These are phyloP conservation scores for Sebastes melanostomus DNA, from an alignment of 2,797 vertebrate genomes.

Conservation along the genomic window DNA sequence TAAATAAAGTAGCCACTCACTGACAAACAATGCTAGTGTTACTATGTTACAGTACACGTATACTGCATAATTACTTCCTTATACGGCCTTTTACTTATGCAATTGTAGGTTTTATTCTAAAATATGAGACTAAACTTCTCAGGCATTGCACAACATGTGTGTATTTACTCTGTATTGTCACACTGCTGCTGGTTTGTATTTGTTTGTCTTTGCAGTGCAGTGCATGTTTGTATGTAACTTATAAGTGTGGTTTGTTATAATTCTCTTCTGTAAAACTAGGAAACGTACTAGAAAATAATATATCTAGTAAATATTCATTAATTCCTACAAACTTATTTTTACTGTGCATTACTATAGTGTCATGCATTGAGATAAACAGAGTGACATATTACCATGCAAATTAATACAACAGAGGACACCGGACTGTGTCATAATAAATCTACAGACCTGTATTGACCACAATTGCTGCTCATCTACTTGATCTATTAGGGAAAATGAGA, in stretches of 20 bases:
- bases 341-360: too few relatives aligned
- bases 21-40: background rate
- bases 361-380: background rate
- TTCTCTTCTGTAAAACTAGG: background rate
- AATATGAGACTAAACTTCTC: background rate
- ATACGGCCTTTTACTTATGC: background rate
- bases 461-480: background rate
- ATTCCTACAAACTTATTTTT: background rate
- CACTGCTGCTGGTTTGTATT: background rate
- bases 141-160: background rate
- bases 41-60: background rate
- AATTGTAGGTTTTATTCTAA: background rate
- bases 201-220: background rate
- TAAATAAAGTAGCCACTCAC: background rate
- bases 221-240: background rate
- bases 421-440: background rate
- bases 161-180: background rate
- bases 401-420: background rate
- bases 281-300: accelerated
- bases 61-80: background rate
- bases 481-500: background rate
- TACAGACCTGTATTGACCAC: background rate
- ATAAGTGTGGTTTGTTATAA: background rate
- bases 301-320: background rate
- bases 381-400: background rate